Conservation (phyloP, 2,113 vertebrate species). For the Cnemophilus loriae region DNA sequence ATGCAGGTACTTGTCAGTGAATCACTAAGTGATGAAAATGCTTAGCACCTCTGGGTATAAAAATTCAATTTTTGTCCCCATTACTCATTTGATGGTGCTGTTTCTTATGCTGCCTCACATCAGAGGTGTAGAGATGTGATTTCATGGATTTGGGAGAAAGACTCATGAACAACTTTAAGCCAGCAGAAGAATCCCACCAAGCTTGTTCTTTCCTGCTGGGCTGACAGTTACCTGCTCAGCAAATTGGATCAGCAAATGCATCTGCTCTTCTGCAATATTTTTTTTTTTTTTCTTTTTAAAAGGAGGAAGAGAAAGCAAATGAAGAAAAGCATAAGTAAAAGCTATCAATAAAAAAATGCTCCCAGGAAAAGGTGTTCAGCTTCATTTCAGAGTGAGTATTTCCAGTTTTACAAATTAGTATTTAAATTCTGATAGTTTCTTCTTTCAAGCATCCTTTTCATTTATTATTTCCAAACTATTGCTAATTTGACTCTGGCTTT, state of each 20-base stretch:
- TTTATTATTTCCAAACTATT: not conserved
- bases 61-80: not conserved
- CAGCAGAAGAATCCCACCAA: not conserved
- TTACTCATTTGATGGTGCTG: not conserved
- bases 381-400: not conserved
- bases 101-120: not conserved
- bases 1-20: not conserved
- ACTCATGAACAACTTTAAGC: not conserved
- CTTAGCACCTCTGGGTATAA: not conserved
- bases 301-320: not conserved
- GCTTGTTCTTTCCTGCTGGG: not conserved
- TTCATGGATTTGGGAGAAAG: not conserved
- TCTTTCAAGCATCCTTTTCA: not conserved
- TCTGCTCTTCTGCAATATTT: not conserved
- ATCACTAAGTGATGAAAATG: not conserved
- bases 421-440: not conserved
- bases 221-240: not conserved
- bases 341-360: not conserved
- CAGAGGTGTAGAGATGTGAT: not conserved
- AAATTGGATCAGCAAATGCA: not conserved
- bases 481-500: not conserved
- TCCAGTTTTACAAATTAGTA: not conserved
- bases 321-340: not conserved
- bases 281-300: not conserved
- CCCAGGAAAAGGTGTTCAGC: not conserved